Evolutionary conservation across 37 sponge, comb jelly and placozoan genomes (phyloP), one percentile per base, ranked within the genome.

Genomic region (Ianthella basta): DNA sequence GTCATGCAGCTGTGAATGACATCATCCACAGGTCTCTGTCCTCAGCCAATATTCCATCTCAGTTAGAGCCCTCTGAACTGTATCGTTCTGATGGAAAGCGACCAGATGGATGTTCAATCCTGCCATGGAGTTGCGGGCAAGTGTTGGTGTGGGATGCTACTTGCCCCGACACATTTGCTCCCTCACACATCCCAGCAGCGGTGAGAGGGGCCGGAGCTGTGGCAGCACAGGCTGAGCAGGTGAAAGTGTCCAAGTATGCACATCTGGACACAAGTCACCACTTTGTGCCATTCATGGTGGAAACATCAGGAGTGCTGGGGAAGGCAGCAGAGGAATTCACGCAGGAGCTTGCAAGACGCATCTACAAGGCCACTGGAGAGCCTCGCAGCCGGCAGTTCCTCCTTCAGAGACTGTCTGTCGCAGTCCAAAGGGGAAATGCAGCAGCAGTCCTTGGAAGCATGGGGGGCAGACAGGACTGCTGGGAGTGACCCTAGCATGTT

Each of bases 1-100:
- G 65, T 25, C 80, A 79, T 79, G 41, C 65, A 15, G 63, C 80
- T 15, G 34, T 77, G 27, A 86, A 86, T 79, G 86, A 86, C 21
- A 78, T 79, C 36, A 50, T 86, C 12, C 53, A 61, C 35, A 39
- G 80, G 16, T 66, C 86, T 54, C 66, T 86, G 20, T 30, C 53
- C 23, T 34, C 86, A 27, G 86, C 80, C 32, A 60, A 79, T 20
- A 61, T 86, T 18, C 80, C 79, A 18, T 59, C 86, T 44, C 44
- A 25, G 24, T 53, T 86, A 27, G 80, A 86, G 72, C 79, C 86
- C 29, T 21, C 60, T 27, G 80, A 55, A 27, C 64, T 86, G 29
- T 63, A 54, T 16, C 55, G 33, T 29, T 72, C 73, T 33, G 67
- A 86, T 79, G 80, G 80, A 25, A 64, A 79, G 41, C 61, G 80